phyloP scores from a whole-genome alignment of 2,888 invertebrate species.

The Sinelater perroti region DNA sequence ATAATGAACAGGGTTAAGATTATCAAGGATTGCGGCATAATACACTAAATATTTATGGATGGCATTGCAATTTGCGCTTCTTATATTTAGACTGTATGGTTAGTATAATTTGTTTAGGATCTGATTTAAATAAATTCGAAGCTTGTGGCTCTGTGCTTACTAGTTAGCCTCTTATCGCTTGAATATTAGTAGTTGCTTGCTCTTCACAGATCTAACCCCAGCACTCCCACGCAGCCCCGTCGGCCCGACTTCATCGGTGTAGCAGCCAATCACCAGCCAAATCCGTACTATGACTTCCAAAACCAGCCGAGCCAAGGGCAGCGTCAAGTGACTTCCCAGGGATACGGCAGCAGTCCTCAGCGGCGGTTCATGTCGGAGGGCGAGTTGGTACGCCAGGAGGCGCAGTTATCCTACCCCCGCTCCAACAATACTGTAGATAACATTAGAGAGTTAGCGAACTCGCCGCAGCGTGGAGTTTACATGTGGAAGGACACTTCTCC shows the following conservation, averaged over 20 bases:
- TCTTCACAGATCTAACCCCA: slow-evolving; percentile 85
- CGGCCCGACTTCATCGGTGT: slow-evolving; percentile 89
- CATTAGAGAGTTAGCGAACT: slow-evolving; percentile 87
- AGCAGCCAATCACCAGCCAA: slow-evolving; percentile 43
- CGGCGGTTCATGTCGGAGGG: slow-evolving; percentile 79
- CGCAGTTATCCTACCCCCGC: slow-evolving; percentile 68
- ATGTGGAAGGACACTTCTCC: slow-evolving; percentile 84
- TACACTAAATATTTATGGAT: no score
- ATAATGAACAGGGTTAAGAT: no score
- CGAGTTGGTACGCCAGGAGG: slow-evolving; percentile 76
- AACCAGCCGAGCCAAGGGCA: slow-evolving; percentile 55
- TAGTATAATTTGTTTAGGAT: background rate
- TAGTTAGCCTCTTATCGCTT: slow-evolving; percentile 42
- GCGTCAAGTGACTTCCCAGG: slow-evolving; percentile 54
- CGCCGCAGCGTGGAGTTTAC: slow-evolving; percentile 83
- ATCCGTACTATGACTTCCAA: slow-evolving; percentile 59
- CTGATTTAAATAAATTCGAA: no score
- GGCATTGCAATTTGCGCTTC: background rate
- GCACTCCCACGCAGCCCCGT: slow-evolving; percentile 89
- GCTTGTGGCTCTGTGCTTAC: slow-evolving; percentile 30
- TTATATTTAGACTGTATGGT: background rate
- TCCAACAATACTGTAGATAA: slow-evolving; percentile 84
- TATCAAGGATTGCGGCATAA: no score
- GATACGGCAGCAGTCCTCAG: slow-evolving; percentile 47
- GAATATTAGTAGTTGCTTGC: slow-evolving; percentile 51